A percentile compares a stretch with the other conserved stretches of the same genome.
phyloP scores from a whole-genome alignment of 2,888 invertebrate genomes.

The Hesperia comma region DNA sequence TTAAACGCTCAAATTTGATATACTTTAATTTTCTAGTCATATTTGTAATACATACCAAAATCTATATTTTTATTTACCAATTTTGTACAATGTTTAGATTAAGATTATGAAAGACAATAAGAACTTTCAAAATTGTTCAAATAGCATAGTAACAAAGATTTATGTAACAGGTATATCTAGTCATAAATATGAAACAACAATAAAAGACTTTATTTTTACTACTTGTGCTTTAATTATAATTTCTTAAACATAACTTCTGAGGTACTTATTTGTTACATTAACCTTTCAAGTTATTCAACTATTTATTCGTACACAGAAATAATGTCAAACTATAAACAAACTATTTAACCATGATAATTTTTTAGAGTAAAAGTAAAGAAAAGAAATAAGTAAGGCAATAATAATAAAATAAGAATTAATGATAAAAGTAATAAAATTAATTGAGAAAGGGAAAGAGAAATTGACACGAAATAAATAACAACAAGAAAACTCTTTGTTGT shows the following conservation, averaged over 20 bases:
- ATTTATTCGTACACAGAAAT: too few relatives aligned
- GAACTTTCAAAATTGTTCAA: slow-evolving; percentile 47
- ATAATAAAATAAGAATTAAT: too few relatives aligned
- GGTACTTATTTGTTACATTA: too few relatives aligned
- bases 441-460: too few relatives aligned
- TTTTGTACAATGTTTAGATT: slow-evolving; percentile 26
- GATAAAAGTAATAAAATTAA: too few relatives aligned
- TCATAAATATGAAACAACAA: slow-evolving; percentile 54
- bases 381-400: too few relatives aligned
- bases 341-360: too few relatives aligned
- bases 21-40: slow-evolving; percentile 52
- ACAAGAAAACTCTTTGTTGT: too few relatives aligned
- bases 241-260: too few relatives aligned
- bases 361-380: too few relatives aligned
- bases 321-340: too few relatives aligned
- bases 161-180: slow-evolving; percentile 65
- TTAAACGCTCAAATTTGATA: slow-evolving; percentile 73
- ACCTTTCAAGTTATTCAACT: too few relatives aligned
- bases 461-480: neutral
- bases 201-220: slow-evolving; percentile 52
- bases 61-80: slow-evolving; percentile 43
- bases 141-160: slow-evolving; percentile 10
- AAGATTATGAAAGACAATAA: slow-evolving; percentile 62
- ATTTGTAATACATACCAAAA: slow-evolving; percentile 15
- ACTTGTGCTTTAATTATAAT: slow-evolving; percentile 9